Evolutionary conservation across 2,797 vertebrate genomes (phyloP).

Genomic region (Gambusia yucatana): DNA sequence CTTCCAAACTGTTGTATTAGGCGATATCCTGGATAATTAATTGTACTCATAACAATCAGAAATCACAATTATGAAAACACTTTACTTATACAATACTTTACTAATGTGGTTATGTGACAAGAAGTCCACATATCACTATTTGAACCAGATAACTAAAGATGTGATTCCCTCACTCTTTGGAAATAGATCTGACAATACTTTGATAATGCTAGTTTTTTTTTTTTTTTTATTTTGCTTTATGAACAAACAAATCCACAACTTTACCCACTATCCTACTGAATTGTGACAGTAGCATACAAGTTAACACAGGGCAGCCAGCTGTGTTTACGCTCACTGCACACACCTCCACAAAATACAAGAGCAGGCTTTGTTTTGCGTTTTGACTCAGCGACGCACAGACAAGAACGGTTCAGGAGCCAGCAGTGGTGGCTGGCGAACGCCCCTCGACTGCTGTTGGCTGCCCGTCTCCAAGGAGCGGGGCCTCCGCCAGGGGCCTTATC

Average conservation of each 20-base stretch:
- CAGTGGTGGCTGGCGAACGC: constrained; percentile 63
- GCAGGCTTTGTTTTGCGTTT: constrained; percentile 72
- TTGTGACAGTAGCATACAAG: constrained; percentile 19
- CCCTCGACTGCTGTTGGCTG: constrained; percentile 50
- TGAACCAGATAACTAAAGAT: constrained; percentile 10
- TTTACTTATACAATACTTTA: constrained; percentile 27
- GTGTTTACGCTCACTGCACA: constrained; percentile 56
- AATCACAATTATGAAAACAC: not conserved
- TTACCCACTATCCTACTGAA: constrained; percentile 11
- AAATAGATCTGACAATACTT: constrained; percentile 5
- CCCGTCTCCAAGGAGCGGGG: constrained; percentile 58
- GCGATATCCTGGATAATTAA: constrained; percentile 41
- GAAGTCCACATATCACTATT: constrained; percentile 16
- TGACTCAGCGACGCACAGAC: constrained; percentile 54
- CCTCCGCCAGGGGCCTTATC: constrained; percentile 57
- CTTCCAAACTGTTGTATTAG: not conserved
- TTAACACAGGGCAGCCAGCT: constrained; percentile 49
- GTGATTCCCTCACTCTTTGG: constrained; percentile 18
- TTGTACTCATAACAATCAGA: constrained; percentile 25
- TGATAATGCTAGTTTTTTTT: constrained; percentile 3
- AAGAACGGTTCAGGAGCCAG: constrained; percentile 69
- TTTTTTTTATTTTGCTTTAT: not conserved
- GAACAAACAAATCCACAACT: constrained; percentile 16
- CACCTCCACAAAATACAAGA: constrained; percentile 68
- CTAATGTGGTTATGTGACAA: constrained; percentile 35